Base-by-base conservation (phyloP, 2,113 vertebrate genomes). In the Gasterosteus nipponicus region DNA sequence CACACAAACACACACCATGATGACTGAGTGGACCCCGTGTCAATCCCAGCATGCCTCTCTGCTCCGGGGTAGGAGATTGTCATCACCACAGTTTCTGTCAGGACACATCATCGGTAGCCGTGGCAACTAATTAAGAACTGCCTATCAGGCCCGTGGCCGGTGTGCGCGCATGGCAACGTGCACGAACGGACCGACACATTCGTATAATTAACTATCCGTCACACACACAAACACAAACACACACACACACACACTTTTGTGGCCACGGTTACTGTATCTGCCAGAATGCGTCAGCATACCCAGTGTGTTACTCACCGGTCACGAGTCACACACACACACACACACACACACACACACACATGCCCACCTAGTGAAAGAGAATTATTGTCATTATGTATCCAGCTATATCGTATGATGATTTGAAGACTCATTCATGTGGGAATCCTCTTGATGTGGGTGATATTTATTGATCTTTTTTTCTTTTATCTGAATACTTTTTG, bases 51-150 rank as follows among this genome's bases (percentile, higher is more conserved):
- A 86, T 87, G 91, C 78, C 61, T 86, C 73, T 87, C 80, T 88
- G 89, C 87, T 86, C 65, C 10, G 6, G 87, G 86, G 89, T 86
- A 70, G 83, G 78, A 75, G 84, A 81, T 83, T 90, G 90, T 90
- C 89, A 87, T 83, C 85, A 44, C 86, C 80, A 35, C 86, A 56
- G 90, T 81, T 73, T 78, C 84, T 89, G 90, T 91, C 91, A 89
- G 75, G 84, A 78, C 31, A 65, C 78, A 90, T 92, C 88, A 92
- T 53, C 61, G 15, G 87, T 76, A 80, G 80, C 80, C 47, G 61
- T 73, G 75, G 88, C 86, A 73, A 88, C 88, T 91, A 92, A 91
- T 92, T 92, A 92, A 89, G 86, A 88, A 58, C 85, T 84, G 91
- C 78, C 87, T 79, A 82, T 91, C 83, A 87, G 79, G 68, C 68